A percentile compares a stretch with the other conserved stretches of the same genome.
Evolutionary conservation across 1,140 invertebrate species (phyloP).

Genomic region (Oppia nitens): DNA sequence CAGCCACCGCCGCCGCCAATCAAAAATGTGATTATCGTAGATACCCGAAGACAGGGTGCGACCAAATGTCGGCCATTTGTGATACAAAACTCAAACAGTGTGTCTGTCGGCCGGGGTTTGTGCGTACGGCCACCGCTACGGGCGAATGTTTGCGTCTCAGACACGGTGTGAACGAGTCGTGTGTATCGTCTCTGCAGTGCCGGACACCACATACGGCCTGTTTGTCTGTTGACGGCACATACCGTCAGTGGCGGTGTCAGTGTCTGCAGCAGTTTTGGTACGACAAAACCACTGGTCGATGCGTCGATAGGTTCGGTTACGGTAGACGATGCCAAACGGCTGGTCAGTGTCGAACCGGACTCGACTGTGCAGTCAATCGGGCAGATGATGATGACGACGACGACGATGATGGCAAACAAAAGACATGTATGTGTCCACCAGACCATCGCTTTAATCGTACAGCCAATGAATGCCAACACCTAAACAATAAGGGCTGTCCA

Average conservation of each 20-base stretch:
- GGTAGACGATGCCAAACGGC: neutral
- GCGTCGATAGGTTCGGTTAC: neutral
- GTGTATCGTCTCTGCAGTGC: neutral
- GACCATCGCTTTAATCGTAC: neutral
- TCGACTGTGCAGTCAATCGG: neutral
- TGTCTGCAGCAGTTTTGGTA: neutral
- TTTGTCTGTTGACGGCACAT: neutral
- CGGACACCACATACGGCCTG: neutral
- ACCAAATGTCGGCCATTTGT: neutral
- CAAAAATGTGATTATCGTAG: neutral
- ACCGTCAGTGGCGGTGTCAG: neutral
- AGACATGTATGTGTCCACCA: neutral
- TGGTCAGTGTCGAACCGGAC: neutral
- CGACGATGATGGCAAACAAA: neutral
- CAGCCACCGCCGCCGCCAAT: neutral
- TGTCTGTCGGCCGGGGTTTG: neutral
- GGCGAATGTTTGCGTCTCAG: neutral
- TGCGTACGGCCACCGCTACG: neutral
- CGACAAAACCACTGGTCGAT: neutral
- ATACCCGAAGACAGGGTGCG: neutral
- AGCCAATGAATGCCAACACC: neutral
- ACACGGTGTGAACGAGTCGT: neutral
- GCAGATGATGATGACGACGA: neutral
- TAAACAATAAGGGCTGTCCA: constrained; percentile 5
- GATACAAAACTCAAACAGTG: neutral